These are phyloP conservation scores for Lepidocyrtinus sp. DNA, from an alignment of 2,888 invertebrate species.

Conservation along the genomic window DNA sequence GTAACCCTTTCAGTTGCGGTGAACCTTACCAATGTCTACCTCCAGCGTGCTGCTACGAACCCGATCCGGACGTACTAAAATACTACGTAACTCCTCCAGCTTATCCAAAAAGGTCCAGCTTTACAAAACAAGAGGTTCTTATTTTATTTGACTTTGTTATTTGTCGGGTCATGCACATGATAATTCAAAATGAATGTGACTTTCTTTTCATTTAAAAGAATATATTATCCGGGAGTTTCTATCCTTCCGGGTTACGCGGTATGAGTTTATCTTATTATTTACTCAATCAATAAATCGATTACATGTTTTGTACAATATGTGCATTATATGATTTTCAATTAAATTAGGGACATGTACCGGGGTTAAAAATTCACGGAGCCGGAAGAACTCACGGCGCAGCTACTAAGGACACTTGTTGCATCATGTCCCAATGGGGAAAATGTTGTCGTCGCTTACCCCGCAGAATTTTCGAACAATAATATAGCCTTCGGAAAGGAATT, in stretches of 20 bases:
- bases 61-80: slow-evolving; percentile 33
- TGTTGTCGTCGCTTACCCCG: slow-evolving; percentile 53
- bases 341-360: slow-evolving; percentile 65
- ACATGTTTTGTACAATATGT: no score
- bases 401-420: slow-evolving; percentile 64
- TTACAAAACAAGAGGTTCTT: slow-evolving; percentile 1
- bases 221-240: background rate
- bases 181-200: background rate
- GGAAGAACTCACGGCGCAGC: slow-evolving; percentile 66
- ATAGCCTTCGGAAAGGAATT: no score
- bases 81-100: slow-evolving; percentile 41
- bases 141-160: no score
- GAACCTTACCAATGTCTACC: background rate
- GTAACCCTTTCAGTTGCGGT: background rate
- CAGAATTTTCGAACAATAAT: slow-evolving; percentile 62
- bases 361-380: slow-evolving; percentile 59
- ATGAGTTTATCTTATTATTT: no score
- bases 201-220: background rate
- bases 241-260: slow-evolving; percentile 5
- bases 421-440: slow-evolving; percentile 57
- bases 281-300: no score
- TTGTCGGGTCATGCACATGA: no score
- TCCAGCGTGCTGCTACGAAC: slow-evolving; percentile 39
- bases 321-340: background rate
- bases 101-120: slow-evolving; percentile 46